Evolutionary conservation across 2,888 invertebrate genomes (phyloP).

Genomic region (Ectobius pallidus): DNA sequence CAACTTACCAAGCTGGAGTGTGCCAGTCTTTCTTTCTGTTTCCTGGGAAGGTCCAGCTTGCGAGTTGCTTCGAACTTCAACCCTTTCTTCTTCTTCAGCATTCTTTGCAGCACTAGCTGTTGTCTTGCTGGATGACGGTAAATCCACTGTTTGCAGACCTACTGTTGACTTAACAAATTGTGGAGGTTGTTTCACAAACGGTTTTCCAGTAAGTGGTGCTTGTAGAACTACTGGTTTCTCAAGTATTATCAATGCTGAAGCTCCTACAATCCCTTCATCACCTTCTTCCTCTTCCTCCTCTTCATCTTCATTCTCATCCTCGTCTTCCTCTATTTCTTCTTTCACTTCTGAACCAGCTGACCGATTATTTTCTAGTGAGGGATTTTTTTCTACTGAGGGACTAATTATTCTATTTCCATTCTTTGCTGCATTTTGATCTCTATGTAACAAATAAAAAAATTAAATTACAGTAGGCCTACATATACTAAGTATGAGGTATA

Average conservation of each 20-base stretch:
- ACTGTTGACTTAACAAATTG: neutral
- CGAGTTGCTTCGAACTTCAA: neutral
- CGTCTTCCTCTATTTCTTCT: slow-evolving; percentile 35
- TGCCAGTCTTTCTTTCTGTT: slow-evolving; percentile 40
- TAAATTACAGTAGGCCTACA: too few relatives aligned
- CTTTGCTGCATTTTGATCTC: neutral
- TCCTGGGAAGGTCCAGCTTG: neutral
- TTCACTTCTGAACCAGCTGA: slow-evolving; percentile 16
- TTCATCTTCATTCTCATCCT: slow-evolving; percentile 40
- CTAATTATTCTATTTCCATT: neutral
- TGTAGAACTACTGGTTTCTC: slow-evolving; percentile 35
- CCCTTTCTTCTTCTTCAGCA: neutral
- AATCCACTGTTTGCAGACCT: neutral
- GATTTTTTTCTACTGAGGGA: neutral
- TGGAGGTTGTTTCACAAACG: slow-evolving; percentile 1
- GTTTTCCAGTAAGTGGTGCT: slow-evolving; percentile 11
- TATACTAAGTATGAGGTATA: too few relatives aligned
- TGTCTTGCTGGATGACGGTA: too few relatives aligned
- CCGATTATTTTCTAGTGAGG: neutral
- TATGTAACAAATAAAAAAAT: neutral
- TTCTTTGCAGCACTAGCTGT: too few relatives aligned
- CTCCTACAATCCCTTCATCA: slow-evolving; percentile 33
- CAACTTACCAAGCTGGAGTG: slow-evolving; percentile 42
- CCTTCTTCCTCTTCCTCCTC: slow-evolving; percentile 40
- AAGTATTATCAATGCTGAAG: slow-evolving; percentile 34